phyloP scores from a whole-genome alignment of 2,888 invertebrate genomes.

The Scaptomyza parva region DNA sequence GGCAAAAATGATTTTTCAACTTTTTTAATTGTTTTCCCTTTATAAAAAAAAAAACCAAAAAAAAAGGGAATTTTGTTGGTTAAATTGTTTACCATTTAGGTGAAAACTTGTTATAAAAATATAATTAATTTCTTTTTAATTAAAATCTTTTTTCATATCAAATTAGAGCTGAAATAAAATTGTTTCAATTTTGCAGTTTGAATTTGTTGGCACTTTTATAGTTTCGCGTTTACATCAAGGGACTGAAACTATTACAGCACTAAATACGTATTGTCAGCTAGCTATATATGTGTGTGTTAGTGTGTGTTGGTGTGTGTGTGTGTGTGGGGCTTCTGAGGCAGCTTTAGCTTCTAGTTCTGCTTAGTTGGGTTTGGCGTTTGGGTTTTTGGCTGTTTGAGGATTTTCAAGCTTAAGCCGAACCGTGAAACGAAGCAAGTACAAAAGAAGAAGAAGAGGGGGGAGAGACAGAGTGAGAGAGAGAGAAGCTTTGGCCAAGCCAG shows the following conservation, averaged over 20 bases:
- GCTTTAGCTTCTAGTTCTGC: slow-evolving; percentile 2
- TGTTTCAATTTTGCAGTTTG: neutral
- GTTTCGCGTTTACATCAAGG: slow-evolving; percentile 8
- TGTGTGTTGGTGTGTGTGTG: neutral
- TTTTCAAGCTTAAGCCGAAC: slow-evolving; percentile 16
- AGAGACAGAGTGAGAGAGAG: neutral
- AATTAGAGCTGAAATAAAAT: too few species aligned
- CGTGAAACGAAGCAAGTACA: neutral
- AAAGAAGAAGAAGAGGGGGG: neutral
- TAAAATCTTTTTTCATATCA: neutral
- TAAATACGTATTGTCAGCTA: slow-evolving; percentile 2
- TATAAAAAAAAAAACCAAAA: too few species aligned
- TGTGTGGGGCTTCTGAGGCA: neutral
- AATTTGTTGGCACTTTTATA: slow-evolving; percentile 11
- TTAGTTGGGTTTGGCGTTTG: neutral
- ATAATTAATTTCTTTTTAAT: too few species aligned
- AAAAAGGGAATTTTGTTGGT: too few species aligned
- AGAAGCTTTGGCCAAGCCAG: neutral
- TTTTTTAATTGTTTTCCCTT: too few species aligned
- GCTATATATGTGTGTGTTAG: neutral
- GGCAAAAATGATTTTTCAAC: too few species aligned
- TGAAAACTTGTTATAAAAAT: too few species aligned
- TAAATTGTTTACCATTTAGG: too few species aligned
- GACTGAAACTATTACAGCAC: slow-evolving; percentile 18
- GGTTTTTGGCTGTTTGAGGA: neutral